Evolutionary conservation across 2,797 vertebrate species (phyloP).

Genomic region (Phalloptychus januarius): DNA sequence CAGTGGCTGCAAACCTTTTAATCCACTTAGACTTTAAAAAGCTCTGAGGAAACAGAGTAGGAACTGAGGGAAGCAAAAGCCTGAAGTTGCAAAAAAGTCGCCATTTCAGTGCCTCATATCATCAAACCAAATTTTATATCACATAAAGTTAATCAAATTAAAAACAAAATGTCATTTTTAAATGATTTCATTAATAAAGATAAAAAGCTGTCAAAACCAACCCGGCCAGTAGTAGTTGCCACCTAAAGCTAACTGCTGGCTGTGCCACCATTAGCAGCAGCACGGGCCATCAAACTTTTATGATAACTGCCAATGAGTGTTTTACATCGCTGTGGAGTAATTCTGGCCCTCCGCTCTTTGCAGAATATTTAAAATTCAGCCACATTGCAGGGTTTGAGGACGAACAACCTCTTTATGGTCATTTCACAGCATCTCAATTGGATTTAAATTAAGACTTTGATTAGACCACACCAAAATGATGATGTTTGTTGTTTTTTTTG

Average conservation of each 20-base stretch:
- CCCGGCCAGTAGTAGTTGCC: neutral
- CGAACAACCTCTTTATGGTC: neutral
- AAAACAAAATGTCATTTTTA: neutral
- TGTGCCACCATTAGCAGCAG: neutral
- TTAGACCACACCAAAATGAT: neutral
- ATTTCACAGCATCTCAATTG: neutral
- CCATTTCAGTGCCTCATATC: neutral
- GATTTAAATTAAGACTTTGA: neutral
- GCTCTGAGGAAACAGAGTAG: neutral
- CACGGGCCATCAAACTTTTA: neutral
- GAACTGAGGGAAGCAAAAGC: neutral
- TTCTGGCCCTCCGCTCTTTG: neutral
- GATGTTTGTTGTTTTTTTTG: neutral
- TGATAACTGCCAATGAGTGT: neutral
- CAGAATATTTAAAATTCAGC: neutral
- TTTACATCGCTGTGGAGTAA: neutral
- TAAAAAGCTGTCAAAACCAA: neutral
- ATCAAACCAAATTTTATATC: neutral
- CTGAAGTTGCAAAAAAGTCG: neutral
- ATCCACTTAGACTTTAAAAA: neutral
- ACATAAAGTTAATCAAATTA: neutral
- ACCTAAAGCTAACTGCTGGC: neutral
- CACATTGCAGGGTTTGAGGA: neutral
- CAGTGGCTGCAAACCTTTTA: neutral
- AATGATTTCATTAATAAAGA: neutral